Base-by-base conservation (phyloP, 1,140 invertebrate genomes). In the Lanistes nyassanus region DNA sequence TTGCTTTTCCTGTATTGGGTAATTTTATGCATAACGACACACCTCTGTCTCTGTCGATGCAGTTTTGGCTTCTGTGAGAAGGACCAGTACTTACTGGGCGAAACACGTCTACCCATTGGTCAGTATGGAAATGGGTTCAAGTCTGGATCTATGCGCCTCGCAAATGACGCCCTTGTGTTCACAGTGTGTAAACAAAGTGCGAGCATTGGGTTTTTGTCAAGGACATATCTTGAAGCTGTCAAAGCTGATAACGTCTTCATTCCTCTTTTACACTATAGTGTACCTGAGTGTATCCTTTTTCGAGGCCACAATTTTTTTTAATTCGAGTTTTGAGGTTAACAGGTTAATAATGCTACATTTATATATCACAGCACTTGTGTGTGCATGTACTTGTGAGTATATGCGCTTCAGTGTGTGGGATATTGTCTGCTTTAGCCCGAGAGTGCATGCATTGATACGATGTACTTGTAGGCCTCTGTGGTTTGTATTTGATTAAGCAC, bases 71-170 rank as follows among this genome's bases (percentile, higher is more conserved):
- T 82, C 72, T 86, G 85, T 80, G 87, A 88, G 58, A 80, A 78
- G 47, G 71, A 80, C 29, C 78, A 83, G 60, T 78, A 81, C 34
- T 79, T 75, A 37, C 29, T 34, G 34, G 60, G 64, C 1, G 62
- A 69, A 77, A 77, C 87, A 21, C 83, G 86, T 51, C 80, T 83
- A 42, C 85, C 87, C 13, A 84, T 87, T 65, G 86, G 86, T 75
- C 80, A 85, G 36, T 88, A 87, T 84, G 87, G 87, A 21, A 88
- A 88, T 72, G 87, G 87, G 7, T 88, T 88, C 72, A 88, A 88
- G 68, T 86, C 85, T 34, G 87, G 87, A 16, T 85, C 83, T 23
- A 87, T 88, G 87, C 79, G 85, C 42, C 77, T 88, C 16, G 87
- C 84, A 2, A 76, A 76, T 34, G 86, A 87, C 81, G 86, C 83